Conservation (phyloP, 2,888 invertebrate species). For the Kryphioiulus occultus region DNA sequence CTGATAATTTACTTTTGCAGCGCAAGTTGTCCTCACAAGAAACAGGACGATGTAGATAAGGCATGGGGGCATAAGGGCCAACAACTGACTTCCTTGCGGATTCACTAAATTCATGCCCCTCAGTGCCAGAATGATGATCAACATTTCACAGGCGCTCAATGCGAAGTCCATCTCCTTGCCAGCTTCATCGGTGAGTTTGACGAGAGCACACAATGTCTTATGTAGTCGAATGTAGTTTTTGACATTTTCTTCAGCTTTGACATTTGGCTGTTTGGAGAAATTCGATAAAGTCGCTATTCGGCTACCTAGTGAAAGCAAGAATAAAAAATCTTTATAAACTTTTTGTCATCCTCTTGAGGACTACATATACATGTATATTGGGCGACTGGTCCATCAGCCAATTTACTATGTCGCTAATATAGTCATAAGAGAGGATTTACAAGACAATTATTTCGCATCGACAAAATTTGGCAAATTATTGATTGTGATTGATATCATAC, state of each 20-base stretch:
- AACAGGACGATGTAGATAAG: slow-evolving; percentile 1
- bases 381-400: background rate
- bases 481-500: too few species aligned
- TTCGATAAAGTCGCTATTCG: background rate
- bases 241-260: slow-evolving; percentile 39
- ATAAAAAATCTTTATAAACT: background rate
- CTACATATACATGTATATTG: background rate
- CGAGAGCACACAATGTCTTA: background rate
- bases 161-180: slow-evolving; percentile 32
- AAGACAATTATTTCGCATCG: too few species aligned
- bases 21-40: background rate
- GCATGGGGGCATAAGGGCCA: background rate
- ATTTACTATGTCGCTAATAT: too few species aligned
- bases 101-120: slow-evolving; percentile 36
- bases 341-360: background rate
- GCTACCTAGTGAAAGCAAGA: background rate
- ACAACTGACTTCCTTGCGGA: background rate
- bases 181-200: slow-evolving; percentile 42
- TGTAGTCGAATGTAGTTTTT: background rate
- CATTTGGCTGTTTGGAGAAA: background rate
- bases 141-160: slow-evolving; percentile 41
- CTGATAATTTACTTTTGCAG: slow-evolving; percentile 9
- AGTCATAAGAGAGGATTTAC: too few species aligned
- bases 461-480: too few species aligned
- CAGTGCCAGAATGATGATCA: slow-evolving; percentile 38